A percentile compares a stretch with the other conserved stretches of the same genome.
phyloP scores from a whole-genome alignment of 2,113 vertebrate species.

The Antechinus flavipes region DNA sequence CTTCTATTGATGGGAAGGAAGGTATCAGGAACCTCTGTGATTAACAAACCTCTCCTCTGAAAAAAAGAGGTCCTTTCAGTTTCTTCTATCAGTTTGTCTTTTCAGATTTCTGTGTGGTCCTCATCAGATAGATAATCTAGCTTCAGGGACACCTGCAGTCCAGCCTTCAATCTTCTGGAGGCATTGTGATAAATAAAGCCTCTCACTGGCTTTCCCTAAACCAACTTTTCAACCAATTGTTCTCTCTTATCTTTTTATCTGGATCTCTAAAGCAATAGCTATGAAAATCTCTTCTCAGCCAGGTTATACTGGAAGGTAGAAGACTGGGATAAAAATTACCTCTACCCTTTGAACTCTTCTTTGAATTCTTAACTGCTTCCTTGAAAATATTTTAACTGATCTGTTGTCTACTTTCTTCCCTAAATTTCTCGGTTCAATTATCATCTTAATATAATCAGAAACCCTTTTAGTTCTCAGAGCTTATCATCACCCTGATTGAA shows the following conservation, averaged over 20 bases:
- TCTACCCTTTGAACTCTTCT: not conserved
- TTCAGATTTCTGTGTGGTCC: not conserved
- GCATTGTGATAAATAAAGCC: not conserved
- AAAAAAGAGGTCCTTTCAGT: not conserved
- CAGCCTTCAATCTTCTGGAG: not conserved
- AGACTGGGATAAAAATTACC: not conserved
- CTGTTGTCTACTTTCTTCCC: not conserved
- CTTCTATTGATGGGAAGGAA: not conserved
- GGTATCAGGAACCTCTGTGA: not conserved
- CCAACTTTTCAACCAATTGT: not conserved
- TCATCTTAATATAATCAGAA: not conserved
- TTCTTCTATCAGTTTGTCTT: not conserved
- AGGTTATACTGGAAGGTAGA: not conserved
- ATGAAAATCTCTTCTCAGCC: not conserved
- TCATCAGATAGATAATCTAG: not conserved
- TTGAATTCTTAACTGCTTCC: not conserved
- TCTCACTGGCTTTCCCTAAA: not conserved
- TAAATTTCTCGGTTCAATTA: not conserved
- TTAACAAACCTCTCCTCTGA: not conserved
- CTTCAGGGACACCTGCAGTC: not conserved
- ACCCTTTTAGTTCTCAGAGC: not conserved
- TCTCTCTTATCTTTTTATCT: not conserved
- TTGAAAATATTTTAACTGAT: not conserved
- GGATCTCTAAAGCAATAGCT: not conserved
- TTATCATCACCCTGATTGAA: not conserved